Conservation (phyloP, 2,797 vertebrate species). For the Allobates femoralis region DNA sequence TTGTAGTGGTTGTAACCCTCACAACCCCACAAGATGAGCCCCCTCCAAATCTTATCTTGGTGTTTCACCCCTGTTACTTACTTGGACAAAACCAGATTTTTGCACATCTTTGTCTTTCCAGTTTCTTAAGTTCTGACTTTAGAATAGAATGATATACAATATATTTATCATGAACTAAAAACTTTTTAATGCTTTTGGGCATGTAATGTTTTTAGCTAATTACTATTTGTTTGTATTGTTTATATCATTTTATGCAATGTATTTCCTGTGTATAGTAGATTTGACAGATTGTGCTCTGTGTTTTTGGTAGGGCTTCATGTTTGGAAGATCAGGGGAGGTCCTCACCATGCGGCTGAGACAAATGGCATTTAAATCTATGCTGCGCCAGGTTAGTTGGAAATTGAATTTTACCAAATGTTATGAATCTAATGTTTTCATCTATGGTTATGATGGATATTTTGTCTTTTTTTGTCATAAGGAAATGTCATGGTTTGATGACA, state of each 20-base stretch:
- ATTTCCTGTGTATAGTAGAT: not conserved
- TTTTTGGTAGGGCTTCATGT: constrained; percentile 65
- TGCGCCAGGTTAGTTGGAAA: constrained; percentile 46
- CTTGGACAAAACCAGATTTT: no score
- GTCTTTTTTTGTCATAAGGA: constrained; percentile 49
- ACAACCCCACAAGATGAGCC: no score
- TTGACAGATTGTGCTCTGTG: not conserved
- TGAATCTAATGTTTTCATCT: not conserved
- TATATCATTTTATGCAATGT: not conserved
- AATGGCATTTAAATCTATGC: constrained; percentile 67
- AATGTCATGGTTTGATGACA: constrained; percentile 65
- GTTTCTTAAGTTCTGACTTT: no score
- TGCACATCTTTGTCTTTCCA: no score
- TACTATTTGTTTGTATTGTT: not conserved
- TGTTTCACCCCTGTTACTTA: no score
- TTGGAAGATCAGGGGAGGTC: constrained; percentile 66
- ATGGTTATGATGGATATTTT: not conserved
- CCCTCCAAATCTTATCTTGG: no score
- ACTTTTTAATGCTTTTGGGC: no score
- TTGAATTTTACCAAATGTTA: not conserved
- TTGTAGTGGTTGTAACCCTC: no score
- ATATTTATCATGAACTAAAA: no score
- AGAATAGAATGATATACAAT: no score
- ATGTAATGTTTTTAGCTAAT: no score
- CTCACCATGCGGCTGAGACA: constrained; percentile 63